These are phyloP conservation scores for Macrocentrus cingulum DNA, from an alignment of 1,140 invertebrate species.

Conservation along the genomic window DNA sequence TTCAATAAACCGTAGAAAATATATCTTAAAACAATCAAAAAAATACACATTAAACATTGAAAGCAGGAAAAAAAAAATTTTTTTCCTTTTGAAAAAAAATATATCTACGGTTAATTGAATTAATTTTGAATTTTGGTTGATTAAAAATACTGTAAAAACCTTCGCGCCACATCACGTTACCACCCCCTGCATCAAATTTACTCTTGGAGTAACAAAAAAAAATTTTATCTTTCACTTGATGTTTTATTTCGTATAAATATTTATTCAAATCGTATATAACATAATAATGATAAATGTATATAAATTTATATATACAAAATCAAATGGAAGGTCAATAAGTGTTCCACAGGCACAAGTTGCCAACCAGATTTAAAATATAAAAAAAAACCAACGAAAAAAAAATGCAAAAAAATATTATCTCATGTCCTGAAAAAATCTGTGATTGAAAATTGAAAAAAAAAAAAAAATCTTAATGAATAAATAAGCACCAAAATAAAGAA, in stretches of 20 bases:
- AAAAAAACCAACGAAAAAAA: conserved; percentile 30
- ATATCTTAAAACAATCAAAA: too few relatives aligned
- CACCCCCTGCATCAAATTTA: conserved; percentile 42
- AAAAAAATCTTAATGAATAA: conserved; percentile 26
- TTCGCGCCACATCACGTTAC: conserved; percentile 51
- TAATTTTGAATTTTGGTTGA: too few relatives aligned
- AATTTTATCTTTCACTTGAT: conserved; percentile 23
- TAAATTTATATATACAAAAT: conserved; percentile 35
- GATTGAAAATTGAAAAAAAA: conserved; percentile 20
- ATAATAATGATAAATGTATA: conserved; percentile 35
- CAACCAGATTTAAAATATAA: conserved; percentile 38
- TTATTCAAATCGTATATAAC: conserved; percentile 28
- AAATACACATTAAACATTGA: too few relatives aligned
- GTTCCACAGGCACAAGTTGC: conserved; percentile 61
- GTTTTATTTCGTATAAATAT: conserved; percentile 51
- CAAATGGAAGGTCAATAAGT: conserved; percentile 43
- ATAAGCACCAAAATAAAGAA: too few relatives aligned
- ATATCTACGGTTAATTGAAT: too few relatives aligned
- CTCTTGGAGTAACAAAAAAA: conserved; percentile 30
- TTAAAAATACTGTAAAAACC: conserved; percentile 33
- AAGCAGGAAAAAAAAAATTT: conserved; percentile 11
- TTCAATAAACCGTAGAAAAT: too few relatives aligned
- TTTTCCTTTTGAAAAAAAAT: too few relatives aligned
- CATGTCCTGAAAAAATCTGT: conserved; percentile 34
- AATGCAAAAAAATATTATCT: conserved; percentile 38